Conservation (phyloP, 2,888 invertebrate species). For the Unio pictorum region DNA sequence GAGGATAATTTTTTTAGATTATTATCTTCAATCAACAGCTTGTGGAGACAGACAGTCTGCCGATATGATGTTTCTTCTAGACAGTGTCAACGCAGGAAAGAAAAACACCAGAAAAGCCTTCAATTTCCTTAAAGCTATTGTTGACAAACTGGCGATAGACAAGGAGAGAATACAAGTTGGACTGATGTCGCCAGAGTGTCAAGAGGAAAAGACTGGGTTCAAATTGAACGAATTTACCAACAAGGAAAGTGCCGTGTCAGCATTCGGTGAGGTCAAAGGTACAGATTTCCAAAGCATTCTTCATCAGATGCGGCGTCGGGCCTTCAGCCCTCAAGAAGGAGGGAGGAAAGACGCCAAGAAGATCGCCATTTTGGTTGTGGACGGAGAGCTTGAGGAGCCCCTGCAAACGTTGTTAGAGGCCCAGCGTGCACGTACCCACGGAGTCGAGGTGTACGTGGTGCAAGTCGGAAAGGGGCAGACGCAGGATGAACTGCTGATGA, state of each 20-base stretch:
- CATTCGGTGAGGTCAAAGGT: constrained; percentile 29
- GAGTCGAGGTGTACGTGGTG: constrained; percentile 56
- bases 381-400: constrained; percentile 53
- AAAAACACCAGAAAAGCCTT: constrained; percentile 51
- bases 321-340: constrained; percentile 39
- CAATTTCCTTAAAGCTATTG: constrained; percentile 50
- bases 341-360: constrained; percentile 54
- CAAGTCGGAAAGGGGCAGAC: constrained; percentile 50
- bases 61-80: constrained; percentile 60
- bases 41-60: constrained; percentile 59
- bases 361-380: constrained; percentile 55
- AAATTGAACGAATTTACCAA: constrained; percentile 28
- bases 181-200: constrained; percentile 52
- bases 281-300: constrained; percentile 48
- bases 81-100: constrained; percentile 56
- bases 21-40: constrained; percentile 28
- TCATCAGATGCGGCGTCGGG: constrained; percentile 45
- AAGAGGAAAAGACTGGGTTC: constrained; percentile 36
- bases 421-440: constrained; percentile 47
- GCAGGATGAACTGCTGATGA: constrained; percentile 52
- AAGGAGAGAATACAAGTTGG: constrained; percentile 57
- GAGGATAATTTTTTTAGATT: not conserved
- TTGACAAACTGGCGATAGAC: constrained; percentile 49
- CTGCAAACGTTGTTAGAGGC: constrained; percentile 52
- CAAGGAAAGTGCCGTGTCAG: constrained; percentile 27